Percentiles rank a stretch among this genome's conserved stretches.
These are phyloP conservation scores for Felis chaus DNA, from an alignment of 2,113 vertebrate genomes.

Conservation along the genomic window DNA sequence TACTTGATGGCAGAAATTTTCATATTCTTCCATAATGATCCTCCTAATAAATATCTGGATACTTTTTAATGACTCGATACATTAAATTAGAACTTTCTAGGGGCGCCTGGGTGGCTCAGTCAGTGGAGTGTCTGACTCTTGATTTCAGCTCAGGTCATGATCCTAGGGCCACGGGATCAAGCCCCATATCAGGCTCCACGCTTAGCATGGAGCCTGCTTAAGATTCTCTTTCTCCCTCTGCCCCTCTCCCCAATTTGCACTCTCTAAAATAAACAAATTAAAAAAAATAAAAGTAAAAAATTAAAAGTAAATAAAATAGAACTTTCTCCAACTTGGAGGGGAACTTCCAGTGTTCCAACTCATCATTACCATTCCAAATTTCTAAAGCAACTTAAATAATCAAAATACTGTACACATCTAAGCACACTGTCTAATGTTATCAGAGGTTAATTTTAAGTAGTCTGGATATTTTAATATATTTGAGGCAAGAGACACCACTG, in stretches of 20 bases:
- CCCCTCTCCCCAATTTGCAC: too few relatives aligned
- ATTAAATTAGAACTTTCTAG: slow-evolving; percentile 35
- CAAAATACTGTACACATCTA: not conserved
- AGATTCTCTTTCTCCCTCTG: too few relatives aligned
- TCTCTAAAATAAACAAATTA: too few relatives aligned
- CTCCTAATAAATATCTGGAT: not conserved
- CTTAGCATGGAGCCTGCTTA: too few relatives aligned
- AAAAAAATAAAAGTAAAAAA: too few relatives aligned
- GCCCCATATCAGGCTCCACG: too few relatives aligned
- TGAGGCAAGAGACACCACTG: slow-evolving; percentile 60
- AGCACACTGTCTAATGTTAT: not conserved
- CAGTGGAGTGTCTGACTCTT: too few relatives aligned
- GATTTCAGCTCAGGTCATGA: too few relatives aligned
- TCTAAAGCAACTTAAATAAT: slow-evolving; percentile 35
- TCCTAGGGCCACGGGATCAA: too few relatives aligned
- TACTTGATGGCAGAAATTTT: not conserved
- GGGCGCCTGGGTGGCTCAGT: too few relatives aligned
- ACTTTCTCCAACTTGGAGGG: not conserved
- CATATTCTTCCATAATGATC: not conserved
- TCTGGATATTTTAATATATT: slow-evolving; percentile 65
- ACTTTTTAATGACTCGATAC: not conserved
- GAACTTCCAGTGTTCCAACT: not conserved
- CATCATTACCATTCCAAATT: not conserved
- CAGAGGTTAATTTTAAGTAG: slow-evolving; percentile 57
- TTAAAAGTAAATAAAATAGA: slow-evolving; percentile 1